Evolutionary conservation across 2,888 invertebrate species (phyloP).

Genomic region (Suillia variegata): DNA sequence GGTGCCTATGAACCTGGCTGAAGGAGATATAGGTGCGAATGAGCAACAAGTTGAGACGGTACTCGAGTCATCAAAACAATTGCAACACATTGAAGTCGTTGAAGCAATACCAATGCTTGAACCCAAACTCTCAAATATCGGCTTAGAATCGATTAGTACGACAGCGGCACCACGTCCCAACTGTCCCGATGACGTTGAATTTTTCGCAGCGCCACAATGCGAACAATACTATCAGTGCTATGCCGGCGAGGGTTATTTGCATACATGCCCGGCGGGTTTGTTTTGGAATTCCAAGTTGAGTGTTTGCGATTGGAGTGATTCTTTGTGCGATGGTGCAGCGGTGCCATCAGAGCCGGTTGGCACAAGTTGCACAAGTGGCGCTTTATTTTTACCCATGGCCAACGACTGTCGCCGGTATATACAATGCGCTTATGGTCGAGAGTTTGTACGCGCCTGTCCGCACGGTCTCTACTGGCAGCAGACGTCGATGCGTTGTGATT

Average conservation of each 20-base stretch:
- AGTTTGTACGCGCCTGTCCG: slow-evolving; percentile 17
- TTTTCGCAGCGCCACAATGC: slow-evolving; percentile 28
- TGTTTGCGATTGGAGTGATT: slow-evolving; percentile 23
- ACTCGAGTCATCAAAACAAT: too few species aligned
- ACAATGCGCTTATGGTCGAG: slow-evolving; percentile 21
- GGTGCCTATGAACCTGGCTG: too few species aligned
- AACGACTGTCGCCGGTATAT: slow-evolving; percentile 25
- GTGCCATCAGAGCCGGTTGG: slow-evolving; percentile 9
- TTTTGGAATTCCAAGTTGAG: slow-evolving; percentile 23
- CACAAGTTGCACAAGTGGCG: too few species aligned
- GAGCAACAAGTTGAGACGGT: too few species aligned
- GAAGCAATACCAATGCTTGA: too few species aligned
- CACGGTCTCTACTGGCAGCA: slow-evolving; percentile 23
- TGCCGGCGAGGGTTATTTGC: slow-evolving; percentile 23
- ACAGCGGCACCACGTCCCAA: slow-evolving; percentile 17
- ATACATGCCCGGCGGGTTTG: slow-evolving; percentile 17
- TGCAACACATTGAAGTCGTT: too few species aligned
- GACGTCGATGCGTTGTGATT: slow-evolving; percentile 20
- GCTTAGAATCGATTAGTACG: too few species aligned
- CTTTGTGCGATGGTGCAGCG: background rate
- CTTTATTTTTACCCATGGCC: too few species aligned
- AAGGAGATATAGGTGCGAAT: too few species aligned
- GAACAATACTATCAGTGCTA: slow-evolving; percentile 34
- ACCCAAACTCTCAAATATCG: too few species aligned
- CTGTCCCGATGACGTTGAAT: slow-evolving; percentile 10